Conservation (phyloP, 2,888 invertebrate genomes). For the Himalopsyche japonica region DNA sequence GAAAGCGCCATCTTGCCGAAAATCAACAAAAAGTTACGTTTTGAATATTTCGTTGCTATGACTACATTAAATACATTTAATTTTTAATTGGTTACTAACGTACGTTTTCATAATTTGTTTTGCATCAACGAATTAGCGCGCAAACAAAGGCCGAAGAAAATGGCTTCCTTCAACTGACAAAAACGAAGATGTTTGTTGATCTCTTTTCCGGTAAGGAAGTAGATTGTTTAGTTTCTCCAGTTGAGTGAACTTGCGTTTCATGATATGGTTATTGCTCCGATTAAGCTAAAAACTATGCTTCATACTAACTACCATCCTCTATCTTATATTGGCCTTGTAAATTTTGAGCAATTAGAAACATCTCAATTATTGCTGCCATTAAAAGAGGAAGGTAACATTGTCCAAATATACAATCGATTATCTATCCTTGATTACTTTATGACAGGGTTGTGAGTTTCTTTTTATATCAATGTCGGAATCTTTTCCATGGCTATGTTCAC, state of each 20-base stretch:
- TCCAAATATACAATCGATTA: too few relatives aligned
- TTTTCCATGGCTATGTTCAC: too few relatives aligned
- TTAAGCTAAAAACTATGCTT: not conserved
- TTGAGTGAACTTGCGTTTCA: not conserved
- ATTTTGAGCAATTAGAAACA: too few relatives aligned
- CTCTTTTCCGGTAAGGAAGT: not conserved
- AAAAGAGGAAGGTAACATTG: not conserved
- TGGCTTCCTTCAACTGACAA: not conserved
- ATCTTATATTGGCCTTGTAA: not conserved
- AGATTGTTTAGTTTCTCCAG: not conserved
- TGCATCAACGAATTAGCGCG: not conserved
- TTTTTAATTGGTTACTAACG: too few relatives aligned
- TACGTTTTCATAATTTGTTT: not conserved
- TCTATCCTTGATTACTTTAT: too few relatives aligned
- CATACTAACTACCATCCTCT: not conserved
- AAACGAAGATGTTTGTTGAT: not conserved
- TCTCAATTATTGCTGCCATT: not conserved
- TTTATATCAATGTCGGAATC: too few relatives aligned
- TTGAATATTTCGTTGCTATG: too few relatives aligned
- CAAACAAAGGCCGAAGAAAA: not conserved
- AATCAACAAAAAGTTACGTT: too few relatives aligned
- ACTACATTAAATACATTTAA: too few relatives aligned
- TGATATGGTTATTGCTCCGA: not conserved
- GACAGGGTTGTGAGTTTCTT: too few relatives aligned
- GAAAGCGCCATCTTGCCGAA: too few relatives aligned